Evolutionary conservation across 1,140 invertebrate species (phyloP).

Genomic region (Bemisia tabaci): DNA sequence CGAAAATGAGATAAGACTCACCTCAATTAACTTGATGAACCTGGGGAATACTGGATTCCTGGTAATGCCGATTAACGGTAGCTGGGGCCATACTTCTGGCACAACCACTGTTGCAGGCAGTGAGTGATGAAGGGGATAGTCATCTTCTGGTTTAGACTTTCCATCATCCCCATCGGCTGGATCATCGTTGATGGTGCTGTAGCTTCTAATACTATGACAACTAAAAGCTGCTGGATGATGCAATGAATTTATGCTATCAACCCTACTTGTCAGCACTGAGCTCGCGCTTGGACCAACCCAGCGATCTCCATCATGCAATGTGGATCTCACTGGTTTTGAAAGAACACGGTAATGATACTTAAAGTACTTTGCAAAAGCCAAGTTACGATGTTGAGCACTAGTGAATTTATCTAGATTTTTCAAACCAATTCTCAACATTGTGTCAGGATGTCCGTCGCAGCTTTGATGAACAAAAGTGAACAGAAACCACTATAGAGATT

Average conservation of each 20-base stretch:
- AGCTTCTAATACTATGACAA: neutral
- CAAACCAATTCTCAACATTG: neutral
- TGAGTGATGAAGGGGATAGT: conserved; percentile 12
- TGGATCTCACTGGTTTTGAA: too few relatives aligned
- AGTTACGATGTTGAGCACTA: too few relatives aligned
- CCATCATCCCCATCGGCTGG: neutral
- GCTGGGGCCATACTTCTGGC: conserved; percentile 91
- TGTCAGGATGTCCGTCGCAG: neutral
- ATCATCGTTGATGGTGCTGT: neutral
- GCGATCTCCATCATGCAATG: too few relatives aligned
- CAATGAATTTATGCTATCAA: neutral
- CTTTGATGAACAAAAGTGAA: too few relatives aligned
- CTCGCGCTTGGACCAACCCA: too few relatives aligned
- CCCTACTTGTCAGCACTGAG: too few relatives aligned
- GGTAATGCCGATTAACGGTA: conserved; percentile 87
- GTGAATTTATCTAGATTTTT: neutral
- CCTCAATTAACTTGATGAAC: conserved; percentile 96
- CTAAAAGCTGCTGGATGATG: neutral
- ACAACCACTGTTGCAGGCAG: conserved; percentile 71
- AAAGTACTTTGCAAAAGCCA: neutral
- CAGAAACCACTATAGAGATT: too few relatives aligned
- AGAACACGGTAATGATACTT: neutral
- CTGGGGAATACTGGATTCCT: conserved; percentile 94
- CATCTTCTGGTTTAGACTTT: conserved; percentile 1
- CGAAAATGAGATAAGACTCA: too few relatives aligned